Conservation (phyloP, 2,888 invertebrate genomes). For the Biston betularia region DNA sequence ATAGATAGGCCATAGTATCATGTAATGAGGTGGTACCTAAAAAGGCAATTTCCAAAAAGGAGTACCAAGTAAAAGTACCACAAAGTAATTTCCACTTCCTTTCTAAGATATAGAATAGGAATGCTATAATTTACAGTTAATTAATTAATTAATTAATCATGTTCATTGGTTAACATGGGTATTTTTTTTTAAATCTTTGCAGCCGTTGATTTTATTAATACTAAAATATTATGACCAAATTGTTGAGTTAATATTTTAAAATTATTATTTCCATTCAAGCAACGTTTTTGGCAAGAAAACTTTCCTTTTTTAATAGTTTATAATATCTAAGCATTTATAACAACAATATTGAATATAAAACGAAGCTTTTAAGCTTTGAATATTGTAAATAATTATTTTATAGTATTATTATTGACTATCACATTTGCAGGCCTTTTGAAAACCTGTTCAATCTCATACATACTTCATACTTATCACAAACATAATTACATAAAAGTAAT, state of each 20-base stretch:
- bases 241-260: slow-evolving; percentile 21
- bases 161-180: too few relatives aligned
- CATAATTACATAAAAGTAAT: slow-evolving; percentile 24
- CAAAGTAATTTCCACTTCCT: too few relatives aligned
- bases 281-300: slow-evolving; percentile 27
- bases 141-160: too few relatives aligned
- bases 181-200: too few relatives aligned
- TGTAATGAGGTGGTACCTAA: too few relatives aligned
- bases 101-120: too few relatives aligned
- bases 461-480: slow-evolving; percentile 40
- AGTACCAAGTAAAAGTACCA: too few relatives aligned
- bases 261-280: slow-evolving; percentile 13
- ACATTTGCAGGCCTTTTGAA: slow-evolving; percentile 57
- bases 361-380: slow-evolving; percentile 44
- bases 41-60: too few relatives aligned
- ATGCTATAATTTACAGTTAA: too few relatives aligned
- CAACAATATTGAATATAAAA: slow-evolving; percentile 45
- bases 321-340: slow-evolving; percentile 1
- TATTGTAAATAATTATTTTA: slow-evolving; percentile 39
- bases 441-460: slow-evolving; percentile 51
- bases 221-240: neutral
- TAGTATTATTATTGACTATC: slow-evolving; percentile 56
- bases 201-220: neutral
- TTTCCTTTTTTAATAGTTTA: slow-evolving; percentile 10
- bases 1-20: too few relatives aligned